These are phyloP conservation scores for Spondyliosoma cantharus DNA, from an alignment of 2,797 vertebrate species.

Conservation along the genomic window DNA sequence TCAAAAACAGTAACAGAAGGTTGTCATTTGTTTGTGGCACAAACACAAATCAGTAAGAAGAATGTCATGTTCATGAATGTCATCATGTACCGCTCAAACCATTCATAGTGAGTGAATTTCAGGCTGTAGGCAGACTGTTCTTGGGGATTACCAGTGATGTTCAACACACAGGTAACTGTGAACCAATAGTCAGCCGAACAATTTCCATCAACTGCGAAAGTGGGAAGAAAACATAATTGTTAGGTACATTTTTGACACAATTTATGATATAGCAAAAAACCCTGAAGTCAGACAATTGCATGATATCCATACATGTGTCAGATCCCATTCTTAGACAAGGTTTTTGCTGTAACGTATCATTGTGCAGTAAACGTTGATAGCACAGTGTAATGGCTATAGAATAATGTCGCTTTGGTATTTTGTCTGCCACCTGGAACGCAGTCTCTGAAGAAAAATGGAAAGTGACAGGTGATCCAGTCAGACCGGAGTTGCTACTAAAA, in stretches of 20 bases:
- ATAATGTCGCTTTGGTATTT: no score
- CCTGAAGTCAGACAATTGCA: no score
- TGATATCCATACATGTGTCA: not conserved
- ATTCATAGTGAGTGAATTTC: fast-evolving
- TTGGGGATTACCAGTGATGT: conserved; percentile 21
- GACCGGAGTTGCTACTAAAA: no score
- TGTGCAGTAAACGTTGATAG: no score
- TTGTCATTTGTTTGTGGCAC: not conserved
- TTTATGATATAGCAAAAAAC: not conserved
- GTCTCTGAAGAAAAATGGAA: no score
- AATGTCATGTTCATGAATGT: not conserved
- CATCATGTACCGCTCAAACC: not conserved
- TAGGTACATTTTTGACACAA: not conserved
- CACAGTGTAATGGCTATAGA: no score
- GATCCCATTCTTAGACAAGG: not conserved
- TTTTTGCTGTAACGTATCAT: no score
- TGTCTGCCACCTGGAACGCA: no score
- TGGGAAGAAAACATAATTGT: conserved; percentile 9
- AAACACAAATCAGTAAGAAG: not conserved
- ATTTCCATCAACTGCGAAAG: conserved; percentile 18
- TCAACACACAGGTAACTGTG: conserved; percentile 66
- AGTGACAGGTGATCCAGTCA: no score
- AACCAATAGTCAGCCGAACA: conserved; percentile 63
- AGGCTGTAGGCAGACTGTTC: conserved; percentile 53
- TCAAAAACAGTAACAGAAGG: not conserved